Conservation (phyloP, 1,140 invertebrate genomes). For the Tetraneura akinire region DNA sequence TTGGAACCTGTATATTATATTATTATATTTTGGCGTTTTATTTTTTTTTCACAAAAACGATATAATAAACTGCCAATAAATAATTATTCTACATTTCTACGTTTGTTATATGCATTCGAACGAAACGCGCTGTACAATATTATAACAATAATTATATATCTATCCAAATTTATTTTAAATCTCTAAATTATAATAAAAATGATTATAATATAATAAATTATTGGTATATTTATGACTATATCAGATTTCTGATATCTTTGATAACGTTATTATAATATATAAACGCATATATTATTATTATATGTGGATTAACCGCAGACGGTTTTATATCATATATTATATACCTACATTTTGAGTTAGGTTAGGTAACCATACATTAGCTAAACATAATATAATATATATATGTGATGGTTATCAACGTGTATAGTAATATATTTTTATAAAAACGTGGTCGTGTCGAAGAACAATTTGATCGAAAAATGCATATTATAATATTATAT, state of each 20-base stretch:
- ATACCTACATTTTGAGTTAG: background rate
- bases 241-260: background rate
- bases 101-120: no score
- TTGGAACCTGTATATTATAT: background rate
- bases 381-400: no score
- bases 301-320: background rate
- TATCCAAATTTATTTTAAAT: background rate
- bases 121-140: background rate
- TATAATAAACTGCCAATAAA: conserved; percentile 16
- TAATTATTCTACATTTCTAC: background rate
- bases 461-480: no score
- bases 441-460: no score
- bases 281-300: no score
- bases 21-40: background rate
- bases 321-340: background rate
- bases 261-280: background rate
- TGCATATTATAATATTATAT: no score
- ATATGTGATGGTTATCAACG: no score
- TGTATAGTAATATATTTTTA: no score
- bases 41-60: background rate
- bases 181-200: background rate
- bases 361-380: no score
- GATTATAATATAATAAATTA: no score
- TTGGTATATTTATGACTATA: no score
- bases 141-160: background rate